phyloP scores from a whole-genome alignment of 2,797 vertebrate species.

The Heliangelus exortis region DNA sequence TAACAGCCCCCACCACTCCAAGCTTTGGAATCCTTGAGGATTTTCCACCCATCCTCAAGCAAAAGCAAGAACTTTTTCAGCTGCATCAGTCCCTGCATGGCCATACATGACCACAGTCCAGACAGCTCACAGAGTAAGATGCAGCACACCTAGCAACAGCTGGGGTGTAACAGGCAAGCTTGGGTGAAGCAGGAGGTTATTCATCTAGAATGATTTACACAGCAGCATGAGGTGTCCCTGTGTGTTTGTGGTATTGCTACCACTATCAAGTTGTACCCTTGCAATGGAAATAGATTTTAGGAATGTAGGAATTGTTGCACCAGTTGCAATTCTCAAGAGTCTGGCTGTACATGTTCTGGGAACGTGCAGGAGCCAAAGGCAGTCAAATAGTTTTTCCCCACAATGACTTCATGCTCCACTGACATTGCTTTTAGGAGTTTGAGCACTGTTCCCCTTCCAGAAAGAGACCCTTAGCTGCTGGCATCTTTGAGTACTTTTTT shows the following conservation, averaged over 20 bases:
- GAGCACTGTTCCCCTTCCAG: neutral
- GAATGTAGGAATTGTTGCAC: neutral
- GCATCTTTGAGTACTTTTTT: neutral
- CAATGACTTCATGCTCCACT: neutral
- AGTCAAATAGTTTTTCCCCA: neutral
- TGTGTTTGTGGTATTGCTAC: neutral
- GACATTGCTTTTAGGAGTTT: neutral
- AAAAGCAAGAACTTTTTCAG: neutral
- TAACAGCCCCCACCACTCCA: neutral
- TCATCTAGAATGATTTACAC: neutral
- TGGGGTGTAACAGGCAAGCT: neutral
- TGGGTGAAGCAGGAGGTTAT: neutral
- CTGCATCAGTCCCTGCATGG: neutral
- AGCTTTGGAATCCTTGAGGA: neutral
- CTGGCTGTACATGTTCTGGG: neutral
- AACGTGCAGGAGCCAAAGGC: neutral
- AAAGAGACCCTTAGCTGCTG: neutral
- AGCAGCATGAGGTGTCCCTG: neutral
- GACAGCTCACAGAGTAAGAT: neutral
- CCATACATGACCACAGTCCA: neutral
- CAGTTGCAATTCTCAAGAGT: neutral
- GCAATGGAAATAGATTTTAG: neutral
- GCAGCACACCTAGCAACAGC: neutral
- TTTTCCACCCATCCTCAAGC: neutral
- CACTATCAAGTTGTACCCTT: neutral